Evolutionary conservation across 1,140 invertebrate genomes (phyloP).

Genomic region (Drosophila pachea): DNA sequence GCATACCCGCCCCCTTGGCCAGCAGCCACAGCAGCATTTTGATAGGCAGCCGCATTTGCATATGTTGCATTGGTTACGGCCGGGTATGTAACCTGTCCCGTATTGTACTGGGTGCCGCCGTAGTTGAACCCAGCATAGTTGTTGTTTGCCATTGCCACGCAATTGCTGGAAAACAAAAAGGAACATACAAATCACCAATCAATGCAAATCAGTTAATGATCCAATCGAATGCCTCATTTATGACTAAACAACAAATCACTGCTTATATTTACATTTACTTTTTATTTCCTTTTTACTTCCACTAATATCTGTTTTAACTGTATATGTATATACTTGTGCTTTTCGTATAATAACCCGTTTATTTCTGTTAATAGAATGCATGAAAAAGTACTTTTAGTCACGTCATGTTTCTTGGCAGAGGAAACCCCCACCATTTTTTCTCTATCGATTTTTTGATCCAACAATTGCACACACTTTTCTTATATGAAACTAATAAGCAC

Average conservation of each 20-base stretch:
- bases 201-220: conserved; percentile 47
- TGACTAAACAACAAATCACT: conserved; percentile 37
- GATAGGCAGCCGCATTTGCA: conserved; percentile 74
- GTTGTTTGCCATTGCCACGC: conserved; percentile 88
- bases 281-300: conserved; percentile 42
- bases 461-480: conserved; percentile 47
- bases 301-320: conserved; percentile 41
- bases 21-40: conserved; percentile 72
- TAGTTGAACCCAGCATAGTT: conserved; percentile 96
- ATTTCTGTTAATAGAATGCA: conserved; percentile 63
- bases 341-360: conserved; percentile 64
- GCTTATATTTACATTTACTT: conserved; percentile 52
- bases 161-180: conserved; percentile 52
- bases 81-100: conserved; percentile 72
- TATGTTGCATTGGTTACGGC: conserved; percentile 76
- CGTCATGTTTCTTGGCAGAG: conserved; percentile 56
- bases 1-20: conserved; percentile 77
- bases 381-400: conserved; percentile 69
- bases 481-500: conserved; percentile 38
- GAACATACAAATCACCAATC: conserved; percentile 58
- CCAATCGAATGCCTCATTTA: not conserved
- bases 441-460: conserved; percentile 60
- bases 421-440: conserved; percentile 43
- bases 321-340: conserved; percentile 69
- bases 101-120: conserved; percentile 92